Evolutionary conservation across 2,888 invertebrate genomes (phyloP), one percentile per base, ranked within the genome.

Genomic region (Muscina levida): DNA sequence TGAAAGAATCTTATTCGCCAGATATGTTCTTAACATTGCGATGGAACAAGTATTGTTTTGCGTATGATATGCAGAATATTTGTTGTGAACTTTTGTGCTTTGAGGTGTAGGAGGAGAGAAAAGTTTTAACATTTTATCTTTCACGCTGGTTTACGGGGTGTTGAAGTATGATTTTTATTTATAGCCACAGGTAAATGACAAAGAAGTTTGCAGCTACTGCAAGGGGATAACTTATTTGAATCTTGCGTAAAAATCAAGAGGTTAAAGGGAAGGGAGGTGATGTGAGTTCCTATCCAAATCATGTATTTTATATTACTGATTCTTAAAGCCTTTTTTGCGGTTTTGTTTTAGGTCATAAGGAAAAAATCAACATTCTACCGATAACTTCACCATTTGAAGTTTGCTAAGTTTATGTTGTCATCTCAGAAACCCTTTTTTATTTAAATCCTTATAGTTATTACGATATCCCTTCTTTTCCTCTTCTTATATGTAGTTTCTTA

Each of bases 121-220:
- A 39, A 62, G 39, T 62, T 62, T 62, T 10, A 62, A 62, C 39
- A 6, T 19, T 62, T 42, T 62, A 42, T 19, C 62, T 56, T 37
- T 42, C 17, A 11, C 22, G 13, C 6, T 62, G 62, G 8, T 62
- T 19, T 39, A 42, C 67, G 13, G 1, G 31, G 53, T 68, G 68
- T 56, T 68, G 68, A 68, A 68, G 68, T 68, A 68, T 68, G 68
- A 68, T 42, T 68, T 68, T 68, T 56, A 68, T 68, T 68, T 68
- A 68, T 68, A 53, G 68, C 68, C 42, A 42, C 53, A 68, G 68
- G 53, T 53, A 42, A 68, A 53, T 53, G 68, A 68, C 53, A 68
- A 53, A 17, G 39, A 37, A 62, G 13, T 22, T 19, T n/a, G 19
- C 19, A 19, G 3, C 15, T 10, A 11, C 56, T 22, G 39, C 10